These are phyloP conservation scores for Gephyroberyx darwinii DNA, from an alignment of 2,797 vertebrate species.

Conservation along the genomic window DNA sequence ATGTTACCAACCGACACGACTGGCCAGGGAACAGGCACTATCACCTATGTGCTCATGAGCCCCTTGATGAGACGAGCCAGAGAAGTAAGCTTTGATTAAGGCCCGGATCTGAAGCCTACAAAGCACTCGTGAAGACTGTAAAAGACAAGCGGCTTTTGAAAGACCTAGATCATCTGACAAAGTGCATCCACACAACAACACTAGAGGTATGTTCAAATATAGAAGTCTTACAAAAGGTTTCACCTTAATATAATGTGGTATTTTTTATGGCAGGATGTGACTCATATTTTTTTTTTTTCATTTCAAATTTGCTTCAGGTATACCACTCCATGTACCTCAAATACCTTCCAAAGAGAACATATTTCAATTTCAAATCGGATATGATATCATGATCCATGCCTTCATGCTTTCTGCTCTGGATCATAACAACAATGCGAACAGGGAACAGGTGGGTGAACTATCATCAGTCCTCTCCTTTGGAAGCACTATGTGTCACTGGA, in stretches of 20 bases:
- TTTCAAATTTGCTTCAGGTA: background rate
- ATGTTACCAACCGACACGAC: conserved; percentile 27
- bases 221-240: background rate
- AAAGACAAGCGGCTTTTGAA: conserved; percentile 24
- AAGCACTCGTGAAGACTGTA: conserved; percentile 10
- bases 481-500: background rate
- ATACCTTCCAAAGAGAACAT: conserved; percentile 22
- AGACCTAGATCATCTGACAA: conserved; percentile 7
- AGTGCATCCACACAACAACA: background rate
- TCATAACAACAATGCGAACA: conserved; percentile 16
- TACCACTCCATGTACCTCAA: conserved; percentile 25
- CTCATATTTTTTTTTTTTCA: background rate
- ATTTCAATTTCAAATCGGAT: no score
- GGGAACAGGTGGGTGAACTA: conserved; percentile 2
- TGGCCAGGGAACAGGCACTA: conserved; percentile 23
- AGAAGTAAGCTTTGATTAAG: conserved; percentile 29
- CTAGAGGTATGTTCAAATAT: conserved; percentile 10
- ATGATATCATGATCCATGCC: conserved; percentile 24
- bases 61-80: conserved; percentile 18
- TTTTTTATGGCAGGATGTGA: no score
- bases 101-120: conserved; percentile 21
- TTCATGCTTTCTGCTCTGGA: conserved; percentile 23
- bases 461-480: background rate
- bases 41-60: background rate
- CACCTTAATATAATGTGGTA: background rate